A percentile compares a stretch with the other conserved stretches of the same genome.
phyloP scores from a whole-genome alignment of 2,888 invertebrate species.

The Drosophila multiciliata region DNA sequence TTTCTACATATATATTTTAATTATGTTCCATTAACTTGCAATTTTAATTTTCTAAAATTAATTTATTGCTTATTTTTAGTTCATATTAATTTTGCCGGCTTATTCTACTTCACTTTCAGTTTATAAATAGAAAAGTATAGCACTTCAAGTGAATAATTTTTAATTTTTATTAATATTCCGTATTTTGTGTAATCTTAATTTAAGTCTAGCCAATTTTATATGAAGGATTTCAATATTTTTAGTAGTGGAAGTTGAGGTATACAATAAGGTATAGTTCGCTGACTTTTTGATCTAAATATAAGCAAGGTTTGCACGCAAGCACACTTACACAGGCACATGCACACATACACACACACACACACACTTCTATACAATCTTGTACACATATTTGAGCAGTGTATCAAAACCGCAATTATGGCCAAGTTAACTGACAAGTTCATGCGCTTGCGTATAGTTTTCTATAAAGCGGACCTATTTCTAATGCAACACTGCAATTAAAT shows the following conservation, averaged over 20 bases:
- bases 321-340: neutral
- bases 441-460: conserved; percentile 51
- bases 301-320: neutral
- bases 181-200: neutral
- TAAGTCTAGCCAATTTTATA: neutral
- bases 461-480: conserved; percentile 5
- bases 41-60: too few species aligned
- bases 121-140: too few species aligned
- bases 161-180: neutral
- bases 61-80: too few species aligned
- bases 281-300: neutral
- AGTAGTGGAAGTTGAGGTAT: neutral
- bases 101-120: too few species aligned
- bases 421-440: conserved; percentile 66
- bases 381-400: neutral
- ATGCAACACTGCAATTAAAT: conserved; percentile 22
- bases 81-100: too few species aligned
- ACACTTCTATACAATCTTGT: neutral
- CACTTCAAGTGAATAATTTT: neutral
- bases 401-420: conserved; percentile 21
- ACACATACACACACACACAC: neutral
- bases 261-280: neutral
- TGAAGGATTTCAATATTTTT: neutral
- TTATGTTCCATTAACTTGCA: neutral
- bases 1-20: neutral